phyloP scores from a whole-genome alignment of 2,113 vertebrate species.

The Tupaia tana region DNA sequence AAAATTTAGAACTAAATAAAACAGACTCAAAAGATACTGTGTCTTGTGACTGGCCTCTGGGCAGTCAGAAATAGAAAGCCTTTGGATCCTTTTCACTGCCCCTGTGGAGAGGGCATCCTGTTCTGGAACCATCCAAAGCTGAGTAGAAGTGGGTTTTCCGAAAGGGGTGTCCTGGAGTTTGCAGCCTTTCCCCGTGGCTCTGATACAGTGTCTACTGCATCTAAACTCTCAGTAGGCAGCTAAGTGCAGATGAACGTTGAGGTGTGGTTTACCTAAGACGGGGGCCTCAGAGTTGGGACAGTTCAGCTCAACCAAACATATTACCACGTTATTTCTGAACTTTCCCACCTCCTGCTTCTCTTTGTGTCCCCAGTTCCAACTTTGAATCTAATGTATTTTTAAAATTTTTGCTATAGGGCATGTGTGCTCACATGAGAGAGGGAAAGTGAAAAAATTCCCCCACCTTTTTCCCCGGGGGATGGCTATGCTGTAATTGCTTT shows the following conservation, averaged over 20 bases:
- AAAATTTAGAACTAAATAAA: neutral
- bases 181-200: neutral
- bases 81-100: neutral
- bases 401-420: neutral
- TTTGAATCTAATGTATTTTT: neutral
- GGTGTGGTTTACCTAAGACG: neutral
- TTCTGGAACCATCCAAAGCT: neutral
- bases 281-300: neutral
- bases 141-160: neutral
- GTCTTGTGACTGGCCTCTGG: neutral
- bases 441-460: neutral
- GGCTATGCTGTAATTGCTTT: no score
- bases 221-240: neutral
- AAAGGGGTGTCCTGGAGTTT: neutral
- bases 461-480: no score
- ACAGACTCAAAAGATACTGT: neutral
- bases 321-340: neutral
- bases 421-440: no score
- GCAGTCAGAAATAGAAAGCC: neutral
- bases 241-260: neutral
- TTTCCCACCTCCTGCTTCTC: neutral
- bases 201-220: accelerated
- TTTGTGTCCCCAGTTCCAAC: neutral
- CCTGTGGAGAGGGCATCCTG: neutral
- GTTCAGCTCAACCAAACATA: neutral